A percentile compares a stretch with the other conserved stretches of the same genome.
These are phyloP conservation scores for Unio delphinus DNA, from an alignment of 2,888 invertebrate genomes.

Conservation along the genomic window DNA sequence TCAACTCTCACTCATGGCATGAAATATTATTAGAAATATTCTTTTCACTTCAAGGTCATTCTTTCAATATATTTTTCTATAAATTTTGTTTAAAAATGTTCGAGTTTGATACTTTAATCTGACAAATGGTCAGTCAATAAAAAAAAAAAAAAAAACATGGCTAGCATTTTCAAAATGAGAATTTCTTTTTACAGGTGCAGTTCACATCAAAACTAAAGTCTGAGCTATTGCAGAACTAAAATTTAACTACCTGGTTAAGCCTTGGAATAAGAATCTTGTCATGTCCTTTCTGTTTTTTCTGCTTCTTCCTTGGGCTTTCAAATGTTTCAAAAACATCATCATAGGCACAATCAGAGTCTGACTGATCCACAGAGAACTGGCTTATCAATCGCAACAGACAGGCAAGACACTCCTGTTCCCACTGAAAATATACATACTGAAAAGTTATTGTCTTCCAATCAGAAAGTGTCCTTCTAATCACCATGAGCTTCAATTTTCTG, in stretches of 20 bases:
- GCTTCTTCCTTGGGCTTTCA: slow-evolving; percentile 63
- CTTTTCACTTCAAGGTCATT: too few species aligned
- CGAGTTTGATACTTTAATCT: too few species aligned
- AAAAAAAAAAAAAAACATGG: too few species aligned
- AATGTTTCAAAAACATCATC: slow-evolving; percentile 63
- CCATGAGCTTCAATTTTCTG: too few species aligned
- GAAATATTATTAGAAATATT: too few species aligned
- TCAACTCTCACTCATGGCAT: too few species aligned
- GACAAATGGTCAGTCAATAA: too few species aligned
- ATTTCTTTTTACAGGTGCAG: slow-evolving; percentile 58
- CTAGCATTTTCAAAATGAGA: not conserved
- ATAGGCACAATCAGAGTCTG: slow-evolving; percentile 58
- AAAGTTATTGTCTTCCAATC: not conserved
- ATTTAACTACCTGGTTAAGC: slow-evolving; percentile 78
- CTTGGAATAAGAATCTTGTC: slow-evolving; percentile 82
- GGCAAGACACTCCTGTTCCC: slow-evolving; percentile 95
- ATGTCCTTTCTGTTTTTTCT: slow-evolving; percentile 65
- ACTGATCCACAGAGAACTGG: slow-evolving; percentile 82
- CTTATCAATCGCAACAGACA: slow-evolving; percentile 88
- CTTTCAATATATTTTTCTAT: too few species aligned
- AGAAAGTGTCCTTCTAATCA: too few species aligned
- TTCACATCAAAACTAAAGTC: slow-evolving; percentile 76
- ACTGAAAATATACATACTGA: slow-evolving; percentile 73
- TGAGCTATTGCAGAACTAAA: slow-evolving; percentile 71
- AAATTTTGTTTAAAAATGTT: too few species aligned